These are phyloP conservation scores for Schlechtendalia chinensis DNA, from an alignment of 1,140 invertebrate genomes.

Conservation along the genomic window DNA sequence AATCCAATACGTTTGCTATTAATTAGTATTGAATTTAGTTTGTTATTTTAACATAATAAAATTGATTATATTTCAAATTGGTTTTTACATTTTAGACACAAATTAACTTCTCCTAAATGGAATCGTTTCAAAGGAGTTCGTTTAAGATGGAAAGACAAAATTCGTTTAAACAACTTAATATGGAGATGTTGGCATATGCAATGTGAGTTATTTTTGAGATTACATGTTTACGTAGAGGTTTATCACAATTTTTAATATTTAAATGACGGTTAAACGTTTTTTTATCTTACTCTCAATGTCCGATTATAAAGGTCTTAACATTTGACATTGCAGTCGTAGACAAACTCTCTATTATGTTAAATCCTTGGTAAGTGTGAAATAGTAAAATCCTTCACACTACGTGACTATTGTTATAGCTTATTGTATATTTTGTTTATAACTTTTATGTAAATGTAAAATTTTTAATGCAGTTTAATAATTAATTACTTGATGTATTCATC, in stretches of 20 bases:
- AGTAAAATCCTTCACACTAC: not conserved
- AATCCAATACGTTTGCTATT: not conserved
- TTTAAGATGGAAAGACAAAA: conserved; percentile 96
- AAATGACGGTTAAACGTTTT: conserved; percentile 43
- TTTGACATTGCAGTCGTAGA: conserved; percentile 42
- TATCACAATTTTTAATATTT: conserved; percentile 41
- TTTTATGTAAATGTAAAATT: not conserved
- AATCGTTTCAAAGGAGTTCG: conserved; percentile 98
- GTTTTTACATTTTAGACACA: conserved; percentile 73
- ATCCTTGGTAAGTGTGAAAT: conserved; percentile 31
- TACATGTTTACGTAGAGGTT: conserved; percentile 27
- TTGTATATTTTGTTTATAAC: not conserved
- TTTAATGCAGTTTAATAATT: not conserved
- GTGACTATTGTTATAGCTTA: no score
- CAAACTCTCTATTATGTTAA: conserved; percentile 31
- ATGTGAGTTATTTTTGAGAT: conserved; percentile 70
- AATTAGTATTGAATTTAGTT: conserved; percentile 16
- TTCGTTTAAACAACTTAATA: conserved; percentile 98
- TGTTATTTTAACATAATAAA: not conserved
- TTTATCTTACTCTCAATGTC: conserved; percentile 29
- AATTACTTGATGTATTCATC: not conserved
- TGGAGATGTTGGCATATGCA: conserved; percentile 99
- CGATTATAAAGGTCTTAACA: conserved; percentile 49
- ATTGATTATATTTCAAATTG: conserved; percentile 15
- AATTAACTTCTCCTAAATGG: conserved; percentile 98